A percentile compares a stretch with the other conserved stretches of the same genome.
Evolutionary conservation across 1,140 invertebrate species (phyloP).

Genomic region (Bombus superbus): DNA sequence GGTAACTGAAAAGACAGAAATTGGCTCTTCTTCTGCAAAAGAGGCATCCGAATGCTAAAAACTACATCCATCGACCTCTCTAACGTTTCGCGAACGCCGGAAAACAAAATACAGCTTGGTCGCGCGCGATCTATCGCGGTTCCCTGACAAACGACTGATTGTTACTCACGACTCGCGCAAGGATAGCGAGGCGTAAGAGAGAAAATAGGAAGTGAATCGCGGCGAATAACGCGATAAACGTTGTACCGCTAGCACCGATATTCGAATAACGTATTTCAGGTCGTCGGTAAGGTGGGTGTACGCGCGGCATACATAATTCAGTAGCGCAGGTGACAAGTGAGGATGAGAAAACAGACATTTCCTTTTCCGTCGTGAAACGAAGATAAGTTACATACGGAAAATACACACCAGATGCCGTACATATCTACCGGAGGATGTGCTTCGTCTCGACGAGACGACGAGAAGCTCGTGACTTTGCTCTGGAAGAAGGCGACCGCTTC

Average conservation of each 20-base stretch:
- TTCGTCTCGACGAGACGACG: neutral
- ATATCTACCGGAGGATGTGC: slow-evolving; percentile 42
- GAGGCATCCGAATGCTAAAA: no score
- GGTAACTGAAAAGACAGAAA: neutral
- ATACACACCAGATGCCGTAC: slow-evolving; percentile 50
- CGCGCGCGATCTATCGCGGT: neutral
- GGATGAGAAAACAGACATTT: slow-evolving; percentile 71
- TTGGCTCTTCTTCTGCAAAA: neutral
- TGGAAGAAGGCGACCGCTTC: neutral
- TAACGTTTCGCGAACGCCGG: no score
- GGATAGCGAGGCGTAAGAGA: neutral
- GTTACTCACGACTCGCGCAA: neutral
- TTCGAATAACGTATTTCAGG: slow-evolving; percentile 51
- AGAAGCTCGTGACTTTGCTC: slow-evolving; percentile 9
- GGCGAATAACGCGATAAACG: slow-evolving; percentile 63
- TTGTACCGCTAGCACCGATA: slow-evolving; percentile 55
- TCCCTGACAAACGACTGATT: slow-evolving; percentile 18
- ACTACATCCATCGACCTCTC: neutral
- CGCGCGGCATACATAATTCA: slow-evolving; percentile 70
- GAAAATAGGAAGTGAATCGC: slow-evolving; percentile 42
- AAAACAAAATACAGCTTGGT: no score
- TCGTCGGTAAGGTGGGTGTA: neutral
- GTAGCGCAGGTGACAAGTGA: slow-evolving; percentile 62
- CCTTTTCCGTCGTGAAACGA: slow-evolving; percentile 67
- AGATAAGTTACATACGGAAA: slow-evolving; percentile 68